Base-by-base conservation (phyloP, 2,113 vertebrate genomes). In the Tinamus guttatus region DNA sequence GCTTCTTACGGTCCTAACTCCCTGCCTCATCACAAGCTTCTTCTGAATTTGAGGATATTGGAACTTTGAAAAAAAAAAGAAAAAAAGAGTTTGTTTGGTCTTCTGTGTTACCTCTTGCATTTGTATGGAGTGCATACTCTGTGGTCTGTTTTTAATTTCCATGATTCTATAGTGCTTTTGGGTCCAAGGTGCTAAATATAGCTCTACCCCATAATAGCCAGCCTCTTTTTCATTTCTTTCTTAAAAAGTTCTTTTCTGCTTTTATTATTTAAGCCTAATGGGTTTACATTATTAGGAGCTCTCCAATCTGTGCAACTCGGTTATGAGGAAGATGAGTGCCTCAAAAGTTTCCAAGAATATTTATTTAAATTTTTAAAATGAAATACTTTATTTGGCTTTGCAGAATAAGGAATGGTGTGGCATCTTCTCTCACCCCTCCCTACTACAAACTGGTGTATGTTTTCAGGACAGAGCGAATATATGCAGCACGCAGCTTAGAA, bases 101-200 rank as follows among this genome's bases (percentile, higher is more conserved):
- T 90, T 93, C 38, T 95, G 56, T 20, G 17, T 90, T 64, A 81
- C 28, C 25, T 75, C 60, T 67, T 78, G 41, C 2, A 1, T 88
- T 81, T 88, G 9, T 77, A 68, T 36, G 56, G 41, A 62, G 58
- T 81, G 25, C 68, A 74, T 86, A 34, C 30, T 90, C 27, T 38
- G 28, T 38, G 28, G 54, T 88, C 90, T 96, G 93, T 22, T 97
- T 94, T 88, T 88, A 81, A 93, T 93, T 95, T 95, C 32, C 65
- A 40, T 1, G 9, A 58, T 90, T 87, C 56, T 88, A n/a, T 51
- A 43, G 34, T 40, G 64, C 22, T 93, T 95, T 94, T 93, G 87
- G 87, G 58, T 95, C 92, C 87, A 86, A 81, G 38, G 58, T 90
- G 85, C 96, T 96, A 96, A 96, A 95, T 94, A 95, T 96, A 96